These are phyloP conservation scores for Melitaea athalia DNA, from an alignment of 2,888 invertebrate genomes.

Conservation along the genomic window DNA sequence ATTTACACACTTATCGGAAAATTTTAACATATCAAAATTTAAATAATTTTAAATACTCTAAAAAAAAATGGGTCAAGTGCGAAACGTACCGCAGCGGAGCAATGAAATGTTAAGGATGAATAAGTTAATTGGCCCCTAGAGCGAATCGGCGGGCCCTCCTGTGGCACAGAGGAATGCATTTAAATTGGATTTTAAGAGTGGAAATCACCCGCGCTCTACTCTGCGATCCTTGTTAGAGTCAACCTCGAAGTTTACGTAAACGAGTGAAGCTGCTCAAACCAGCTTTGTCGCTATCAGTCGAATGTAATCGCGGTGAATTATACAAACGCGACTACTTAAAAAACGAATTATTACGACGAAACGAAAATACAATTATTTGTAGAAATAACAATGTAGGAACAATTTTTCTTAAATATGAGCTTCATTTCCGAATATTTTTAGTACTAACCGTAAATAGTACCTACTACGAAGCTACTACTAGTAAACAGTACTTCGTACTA, in stretches of 20 bases:
- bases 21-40: background rate
- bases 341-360: background rate
- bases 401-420: no score
- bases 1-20: no score
- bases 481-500: no score
- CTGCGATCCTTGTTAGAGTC: slow-evolving; percentile 78
- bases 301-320: slow-evolving; percentile 14
- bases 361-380: no score
- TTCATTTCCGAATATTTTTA: no score
- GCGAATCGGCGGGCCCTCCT: slow-evolving; percentile 78
- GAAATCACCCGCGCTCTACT: slow-evolving; percentile 77
- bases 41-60: background rate
- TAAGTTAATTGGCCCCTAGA: slow-evolving; percentile 81
- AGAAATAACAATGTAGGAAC: no score
- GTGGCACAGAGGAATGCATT: slow-evolving; percentile 82
- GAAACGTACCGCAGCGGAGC: background rate
- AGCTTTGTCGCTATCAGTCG: slow-evolving; percentile 65
- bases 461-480: no score
- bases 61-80: background rate
- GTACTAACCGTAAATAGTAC: no score
- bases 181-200: slow-evolving; percentile 83
- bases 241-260: slow-evolving; percentile 82
- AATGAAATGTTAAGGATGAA: slow-evolving; percentile 59
- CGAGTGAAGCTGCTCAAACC: slow-evolving; percentile 75
- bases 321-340: slow-evolving; percentile 1